phyloP scores from a whole-genome alignment of 2,113 vertebrate genomes.

The Silurus meridionalis region DNA sequence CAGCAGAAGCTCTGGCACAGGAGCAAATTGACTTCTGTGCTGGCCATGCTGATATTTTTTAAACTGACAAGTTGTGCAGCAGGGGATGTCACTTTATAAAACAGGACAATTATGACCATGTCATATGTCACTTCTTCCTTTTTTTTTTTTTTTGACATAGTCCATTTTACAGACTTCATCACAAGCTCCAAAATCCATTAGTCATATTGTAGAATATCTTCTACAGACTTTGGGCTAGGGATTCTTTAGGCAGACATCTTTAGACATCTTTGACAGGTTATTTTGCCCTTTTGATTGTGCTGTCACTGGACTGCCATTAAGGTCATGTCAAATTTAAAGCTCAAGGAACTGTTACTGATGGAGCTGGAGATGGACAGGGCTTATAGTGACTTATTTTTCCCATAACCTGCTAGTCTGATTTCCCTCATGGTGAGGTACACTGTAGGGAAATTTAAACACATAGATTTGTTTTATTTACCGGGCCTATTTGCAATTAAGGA shows the following conservation, averaged over 20 bases:
- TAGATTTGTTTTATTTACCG: constrained; percentile 20
- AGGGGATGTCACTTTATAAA: constrained; percentile 1
- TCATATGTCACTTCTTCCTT: constrained; percentile 29
- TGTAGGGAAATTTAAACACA: constrained; percentile 18
- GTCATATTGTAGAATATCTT: constrained; percentile 13
- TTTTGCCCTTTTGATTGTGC: constrained; percentile 35
- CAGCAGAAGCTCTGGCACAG: neutral
- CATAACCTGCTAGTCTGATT: neutral
- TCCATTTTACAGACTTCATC: constrained; percentile 33
- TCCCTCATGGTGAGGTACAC: neutral
- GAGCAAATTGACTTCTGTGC: neutral
- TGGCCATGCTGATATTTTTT: neutral
- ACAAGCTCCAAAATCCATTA: constrained; percentile 34
- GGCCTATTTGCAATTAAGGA: neutral
- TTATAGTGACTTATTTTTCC: neutral
- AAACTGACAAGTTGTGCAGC: neutral
- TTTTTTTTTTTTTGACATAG: neutral
- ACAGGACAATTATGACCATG: constrained; percentile 11
- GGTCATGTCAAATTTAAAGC: constrained; percentile 2
- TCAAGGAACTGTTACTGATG: constrained; percentile 19
- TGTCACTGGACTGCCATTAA: constrained; percentile 40
- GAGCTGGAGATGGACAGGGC: constrained; percentile 15
- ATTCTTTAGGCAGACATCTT: constrained; percentile 12
- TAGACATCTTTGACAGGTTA: constrained; percentile 44
- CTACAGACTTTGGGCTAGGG: neutral